These are phyloP conservation scores for Melieria picta DNA, from an alignment of 2,888 invertebrate species.

Conservation along the genomic window DNA sequence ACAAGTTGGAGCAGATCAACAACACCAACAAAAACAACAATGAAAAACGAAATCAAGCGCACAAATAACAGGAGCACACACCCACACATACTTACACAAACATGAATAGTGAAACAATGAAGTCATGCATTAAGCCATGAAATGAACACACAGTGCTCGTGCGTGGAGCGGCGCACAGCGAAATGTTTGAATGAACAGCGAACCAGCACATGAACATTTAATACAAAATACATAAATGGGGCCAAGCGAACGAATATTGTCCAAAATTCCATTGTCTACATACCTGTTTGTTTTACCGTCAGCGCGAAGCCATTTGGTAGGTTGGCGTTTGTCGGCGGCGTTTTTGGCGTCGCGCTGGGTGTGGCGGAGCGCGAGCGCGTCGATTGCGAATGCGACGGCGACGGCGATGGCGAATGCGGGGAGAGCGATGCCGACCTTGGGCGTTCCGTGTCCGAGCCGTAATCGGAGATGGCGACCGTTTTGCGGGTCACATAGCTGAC, in stretches of 20 bases:
- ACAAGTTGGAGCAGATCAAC: too few relatives aligned
- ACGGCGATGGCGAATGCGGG: conserved; percentile 19
- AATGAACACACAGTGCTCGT: background rate
- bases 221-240: background rate
- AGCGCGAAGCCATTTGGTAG: conserved; percentile 11
- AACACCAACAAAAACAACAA: conserved; percentile 6
- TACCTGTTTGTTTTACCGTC: conserved; percentile 35
- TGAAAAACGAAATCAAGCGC: background rate
- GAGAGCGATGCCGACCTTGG: conserved; percentile 36
- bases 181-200: conserved; percentile 1
- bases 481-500: conserved; percentile 64
- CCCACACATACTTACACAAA: background rate
- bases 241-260: too few relatives aligned
- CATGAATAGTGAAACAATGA: background rate
- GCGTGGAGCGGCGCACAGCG: background rate
- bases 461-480: conserved; percentile 51
- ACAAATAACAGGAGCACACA: background rate
- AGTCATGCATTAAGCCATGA: conserved; percentile 22
- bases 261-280: background rate
- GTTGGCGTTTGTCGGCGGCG: background rate
- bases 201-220: background rate
- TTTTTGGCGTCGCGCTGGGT: conserved; percentile 3
- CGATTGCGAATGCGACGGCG: conserved; percentile 12
- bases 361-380: conserved; percentile 28
- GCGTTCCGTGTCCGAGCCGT: conserved; percentile 22